Base-by-base conservation (phyloP, 2,113 vertebrate species). In the Tragulus kanchil region DNA sequence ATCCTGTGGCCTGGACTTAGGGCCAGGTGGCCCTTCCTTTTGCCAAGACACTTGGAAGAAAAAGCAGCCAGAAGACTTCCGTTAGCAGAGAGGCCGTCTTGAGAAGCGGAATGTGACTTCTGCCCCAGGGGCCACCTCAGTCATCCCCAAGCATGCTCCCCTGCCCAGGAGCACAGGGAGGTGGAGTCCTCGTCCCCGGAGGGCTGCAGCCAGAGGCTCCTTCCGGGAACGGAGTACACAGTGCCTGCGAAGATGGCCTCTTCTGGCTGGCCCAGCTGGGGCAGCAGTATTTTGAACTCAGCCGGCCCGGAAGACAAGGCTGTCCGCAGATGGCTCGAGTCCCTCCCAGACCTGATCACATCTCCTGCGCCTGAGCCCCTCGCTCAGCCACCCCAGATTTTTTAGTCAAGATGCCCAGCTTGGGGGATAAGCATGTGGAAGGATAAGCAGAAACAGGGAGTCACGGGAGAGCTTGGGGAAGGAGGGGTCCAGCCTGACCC, bases 61-160 rank as follows among this genome's bases (percentile, higher is more conserved):
- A 52, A 36, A 13, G 17, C 8, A 31, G 12, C n/a, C 16, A 3
- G 10, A 75, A 54, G 21, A 26, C 28, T 28, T 64, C 26, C 23
- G 0, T 13, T 15, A 56, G 64, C 36, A 17, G 11, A 62, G 71
- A 69, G 62, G 13, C 36, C 26, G 3, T 62, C 15, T 67, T 10
- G 0, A 10, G 25, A 23, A 3, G 21, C 7, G 8, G 61, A 12
- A 21, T 25, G 79, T 71, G 93, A 36, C 52, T 48, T 54, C 73
- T 87, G 75, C 31, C 5, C 13, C 3, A 1, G 0, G 65, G 65
- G 13, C 28, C 3, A 1, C 48, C 67, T 16, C 19, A 3, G 0
- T 9, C 3, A 11, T 28, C 16, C 17, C 52, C 3, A 2, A 19
- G n/a, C 28, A 2, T 19, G 2, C 3, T 45, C 12, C 5, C 42